A percentile compares a stretch with the other conserved stretches of the same genome.
Evolutionary conservation across 2,888 invertebrate genomes (phyloP).

Genomic region (Andrena camellia): DNA sequence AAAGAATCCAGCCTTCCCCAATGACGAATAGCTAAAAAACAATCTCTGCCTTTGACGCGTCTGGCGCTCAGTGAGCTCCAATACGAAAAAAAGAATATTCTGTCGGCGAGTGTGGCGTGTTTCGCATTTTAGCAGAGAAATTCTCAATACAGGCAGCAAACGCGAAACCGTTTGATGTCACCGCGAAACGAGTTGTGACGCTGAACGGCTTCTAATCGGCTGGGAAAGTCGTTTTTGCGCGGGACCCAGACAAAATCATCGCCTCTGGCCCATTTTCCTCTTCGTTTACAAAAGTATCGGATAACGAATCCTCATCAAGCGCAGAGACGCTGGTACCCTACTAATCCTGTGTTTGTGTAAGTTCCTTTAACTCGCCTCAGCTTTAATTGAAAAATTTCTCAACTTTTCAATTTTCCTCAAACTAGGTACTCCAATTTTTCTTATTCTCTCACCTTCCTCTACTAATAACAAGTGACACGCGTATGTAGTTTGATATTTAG

Average conservation of each 20-base stretch:
- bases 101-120: background rate
- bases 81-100: background rate
- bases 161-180: constrained; percentile 28
- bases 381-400: too few species aligned
- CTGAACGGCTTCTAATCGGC: constrained; percentile 35
- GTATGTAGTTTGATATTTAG: too few species aligned
- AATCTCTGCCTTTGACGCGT: constrained; percentile 7
- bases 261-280: background rate
- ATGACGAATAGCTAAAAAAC: constrained; percentile 4
- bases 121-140: constrained; percentile 30
- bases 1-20: background rate
- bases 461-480: too few species aligned
- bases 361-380: too few species aligned
- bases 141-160: constrained; percentile 5
- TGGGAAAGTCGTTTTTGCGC: constrained; percentile 14
- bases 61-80: background rate
- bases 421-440: too few species aligned
- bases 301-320: background rate
- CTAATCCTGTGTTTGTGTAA: too few species aligned
- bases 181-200: constrained; percentile 24
- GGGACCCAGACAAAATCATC: constrained; percentile 3
- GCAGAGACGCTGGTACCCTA: background rate
- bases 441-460: too few species aligned
- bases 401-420: too few species aligned
- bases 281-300: background rate